Percentiles rank a stretch among this genome's conserved stretches.
phyloP scores from a whole-genome alignment of 2,888 invertebrate genomes.

The Pterostichus niger region DNA sequence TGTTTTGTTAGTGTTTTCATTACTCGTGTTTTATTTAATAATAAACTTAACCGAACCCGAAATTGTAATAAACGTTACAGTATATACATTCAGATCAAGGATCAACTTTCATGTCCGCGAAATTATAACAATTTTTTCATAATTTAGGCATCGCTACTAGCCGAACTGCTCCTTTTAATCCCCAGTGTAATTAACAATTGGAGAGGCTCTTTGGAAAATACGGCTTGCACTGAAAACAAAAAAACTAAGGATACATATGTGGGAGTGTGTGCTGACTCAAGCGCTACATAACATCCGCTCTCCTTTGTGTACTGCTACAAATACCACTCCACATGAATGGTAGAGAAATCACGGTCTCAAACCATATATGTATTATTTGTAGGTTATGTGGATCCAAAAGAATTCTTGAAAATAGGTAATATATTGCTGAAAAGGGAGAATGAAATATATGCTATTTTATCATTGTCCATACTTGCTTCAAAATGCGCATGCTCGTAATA shows the following conservation, averaged over 20 bases:
- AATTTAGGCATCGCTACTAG: constrained; percentile 68
- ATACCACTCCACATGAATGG: constrained; percentile 11
- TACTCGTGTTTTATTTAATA: too few relatives aligned
- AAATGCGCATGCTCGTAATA: too few relatives aligned
- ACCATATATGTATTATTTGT: too few relatives aligned
- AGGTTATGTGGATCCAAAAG: too few relatives aligned
- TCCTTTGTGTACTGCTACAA: constrained; percentile 67
- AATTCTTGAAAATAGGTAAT: too few relatives aligned
- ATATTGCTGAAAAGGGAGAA: too few relatives aligned
- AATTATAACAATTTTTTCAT: constrained; percentile 67
- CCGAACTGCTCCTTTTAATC: constrained; percentile 69
- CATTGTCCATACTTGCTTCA: too few relatives aligned
- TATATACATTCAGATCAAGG: constrained; percentile 69
- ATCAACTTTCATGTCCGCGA: constrained; percentile 67
- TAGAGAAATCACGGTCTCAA: too few relatives aligned
- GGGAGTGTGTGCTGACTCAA: constrained; percentile 68
- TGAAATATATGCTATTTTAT: too few relatives aligned
- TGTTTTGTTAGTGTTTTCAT: too few relatives aligned
- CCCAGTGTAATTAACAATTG: constrained; percentile 68
- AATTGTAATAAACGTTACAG: too few relatives aligned
- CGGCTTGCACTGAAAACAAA: constrained; percentile 65
- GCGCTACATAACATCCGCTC: constrained; percentile 68
- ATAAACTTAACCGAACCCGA: too few relatives aligned
- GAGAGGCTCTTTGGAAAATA: constrained; percentile 68
- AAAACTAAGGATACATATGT: constrained; percentile 41